These are phyloP conservation scores for Cotesia chilonis DNA, from an alignment of 1,140 invertebrate species.

Conservation along the genomic window DNA sequence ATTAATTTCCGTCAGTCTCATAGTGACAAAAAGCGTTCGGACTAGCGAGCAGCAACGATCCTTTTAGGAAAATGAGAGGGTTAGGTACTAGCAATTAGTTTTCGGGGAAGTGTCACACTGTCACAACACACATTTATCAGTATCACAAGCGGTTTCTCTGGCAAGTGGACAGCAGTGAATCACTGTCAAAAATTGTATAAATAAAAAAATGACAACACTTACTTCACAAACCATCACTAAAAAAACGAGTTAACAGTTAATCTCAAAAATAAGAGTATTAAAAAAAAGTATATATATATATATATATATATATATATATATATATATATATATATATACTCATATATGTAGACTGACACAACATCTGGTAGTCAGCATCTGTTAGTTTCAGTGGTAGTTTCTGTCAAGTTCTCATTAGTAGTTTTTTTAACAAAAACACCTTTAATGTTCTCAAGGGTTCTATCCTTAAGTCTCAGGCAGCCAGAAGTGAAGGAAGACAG, in stretches of 20 bases:
- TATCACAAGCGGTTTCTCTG: constrained; percentile 20
- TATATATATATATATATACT: not conserved
- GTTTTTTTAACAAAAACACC: constrained; percentile 43
- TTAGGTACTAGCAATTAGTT: constrained; percentile 27
- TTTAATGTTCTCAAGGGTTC: constrained; percentile 79
- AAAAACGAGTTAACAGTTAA: too few relatives aligned
- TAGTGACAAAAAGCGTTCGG: constrained; percentile 23
- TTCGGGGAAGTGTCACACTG: constrained; percentile 4
- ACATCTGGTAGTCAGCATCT: not conserved
- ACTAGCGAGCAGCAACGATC: constrained; percentile 9
- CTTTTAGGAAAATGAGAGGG: constrained; percentile 23
- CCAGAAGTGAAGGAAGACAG: constrained; percentile 71
- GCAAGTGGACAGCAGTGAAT: constrained; percentile 18
- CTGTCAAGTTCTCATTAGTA: not conserved
- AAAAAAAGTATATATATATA: not conserved
- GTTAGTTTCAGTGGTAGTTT: constrained; percentile 7
- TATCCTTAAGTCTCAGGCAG: constrained; percentile 83
- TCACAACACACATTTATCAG: constrained; percentile 26
- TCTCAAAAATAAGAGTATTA: not conserved
- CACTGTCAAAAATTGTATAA: not conserved
- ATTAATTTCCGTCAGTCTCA: constrained; percentile 29
- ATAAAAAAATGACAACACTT: constrained; percentile 7
- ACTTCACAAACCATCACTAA: not conserved
- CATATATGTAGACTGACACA: not conserved
- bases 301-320: not conserved